Evolutionary conservation across 2,797 vertebrate genomes (phyloP), one percentile per base, ranked within the genome.

Genomic region (Pangasius macronema): DNA sequence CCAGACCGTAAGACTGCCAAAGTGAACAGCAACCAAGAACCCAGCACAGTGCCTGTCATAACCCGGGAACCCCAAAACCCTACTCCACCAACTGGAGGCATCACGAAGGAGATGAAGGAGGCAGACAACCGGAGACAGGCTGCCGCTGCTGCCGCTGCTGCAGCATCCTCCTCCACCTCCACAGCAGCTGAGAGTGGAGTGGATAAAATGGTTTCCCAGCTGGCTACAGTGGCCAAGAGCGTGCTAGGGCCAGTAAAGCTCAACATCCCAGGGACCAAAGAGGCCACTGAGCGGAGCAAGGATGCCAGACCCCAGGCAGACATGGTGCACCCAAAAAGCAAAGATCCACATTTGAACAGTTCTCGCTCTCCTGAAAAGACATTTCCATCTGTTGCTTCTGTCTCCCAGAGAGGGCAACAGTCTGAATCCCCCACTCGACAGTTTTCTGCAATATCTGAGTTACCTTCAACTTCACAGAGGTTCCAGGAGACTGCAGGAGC

Each of bases 191-290:
- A 95, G 9, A 81, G 90, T 0, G 91, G 92, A 18, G 87, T 93
- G 1, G 96, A 96, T 75, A 93, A 92, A 87, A 91, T 94, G 0
- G 91, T 94, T 70, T 94, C 95, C 51, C 95, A 95, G 87, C 88
- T 95, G 0, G 87, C 93, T 22, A 94, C 94, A 0, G 94, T 95
- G 2, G 95, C 96, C 16, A 97, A 95, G 89, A 97, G 95, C 0
- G 88, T 96, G 16, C 85, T 97, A 57, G 96, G 95, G n/a, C 96
- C 97, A 1, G 92, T 95, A 85, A 96, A 95, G 88, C 95, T 97
- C 55, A 93, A 89, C 85, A 90, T 92, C 59, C 87, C 89, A 76
- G 91, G 83, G 63, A 87, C 93, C 0, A 94, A 91, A 88, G 94
- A 95, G 76, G 75, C 90, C 70, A 82, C 85, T 46, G 95, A 95